Base-by-base conservation (phyloP, 2,113 vertebrate species). In the Serinus canaria region DNA sequence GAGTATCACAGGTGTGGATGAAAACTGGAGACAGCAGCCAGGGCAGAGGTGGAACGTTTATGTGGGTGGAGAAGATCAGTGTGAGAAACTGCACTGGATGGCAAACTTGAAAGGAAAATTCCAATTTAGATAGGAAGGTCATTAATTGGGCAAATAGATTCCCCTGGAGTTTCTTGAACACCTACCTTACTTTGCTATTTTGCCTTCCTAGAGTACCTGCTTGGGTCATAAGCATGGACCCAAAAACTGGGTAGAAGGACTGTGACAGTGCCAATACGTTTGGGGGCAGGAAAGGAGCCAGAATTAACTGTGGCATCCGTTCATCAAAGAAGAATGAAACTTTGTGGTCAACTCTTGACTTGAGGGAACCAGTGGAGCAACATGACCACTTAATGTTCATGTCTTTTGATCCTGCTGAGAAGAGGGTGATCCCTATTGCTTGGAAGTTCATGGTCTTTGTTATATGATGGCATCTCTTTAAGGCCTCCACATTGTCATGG, bases 1-100 rank as follows among this genome's bases (percentile, higher is more conserved):
- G 31, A 31, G 25, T 66, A 31, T 64, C 14, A 24, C 0, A 1
- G 28, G 21, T 2, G 0, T 62, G 25, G 41, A 3, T 64, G 75
- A 88, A 80, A 20, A 63, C 41, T 63, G 11, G 58, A 68, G 49
- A 15, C 58, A 68, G 33, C 24, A 84, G 28, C 49, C 67, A 55
- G 23, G 11, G 5, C 55, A 77, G 56, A 80, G 21, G 2, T 92
- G 44, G 49, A 64, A 7, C 22, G 20, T 0, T 7, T 6, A n/a
- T 25, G 11, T 63, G 11, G 3, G 16, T 67, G 25, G 46, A 35
- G 18, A 55, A 64, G 30, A 60, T 41, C 1, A 1, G 0, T 35
- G 25, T 37, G 52, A 75, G 25, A 35, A 76, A 25, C 33, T 50
- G 11, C 44, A 19, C 22, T 68, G 46, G 30, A 31, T 90, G 18